Percentiles rank a stretch among this genome's conserved stretches.
phyloP scores from a whole-genome alignment of 2,888 invertebrate genomes.

The Dolichomitus sp. region DNA sequence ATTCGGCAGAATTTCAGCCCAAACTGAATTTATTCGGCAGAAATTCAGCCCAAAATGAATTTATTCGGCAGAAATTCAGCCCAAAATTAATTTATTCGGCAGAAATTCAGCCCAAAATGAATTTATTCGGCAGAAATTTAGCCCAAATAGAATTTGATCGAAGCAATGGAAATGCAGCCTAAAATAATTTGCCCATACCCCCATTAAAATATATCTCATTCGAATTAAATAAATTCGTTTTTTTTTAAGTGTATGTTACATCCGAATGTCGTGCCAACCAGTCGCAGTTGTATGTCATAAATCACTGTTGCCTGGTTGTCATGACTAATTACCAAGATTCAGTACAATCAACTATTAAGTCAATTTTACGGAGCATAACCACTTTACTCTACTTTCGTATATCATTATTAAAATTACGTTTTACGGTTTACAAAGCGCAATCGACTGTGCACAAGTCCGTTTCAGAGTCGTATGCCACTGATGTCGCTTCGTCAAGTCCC shows the following conservation, averaged over 20 bases:
- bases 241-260: not conserved
- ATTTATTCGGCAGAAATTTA: too few species aligned
- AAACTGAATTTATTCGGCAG: too few species aligned
- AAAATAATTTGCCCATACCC: too few species aligned
- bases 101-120: too few species aligned
- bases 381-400: not conserved
- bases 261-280: not conserved
- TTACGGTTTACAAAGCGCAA: not conserved
- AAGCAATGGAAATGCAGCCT: too few species aligned
- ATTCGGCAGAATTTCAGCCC: too few species aligned
- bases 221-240: too few species aligned
- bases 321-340: slow-evolving; percentile 4
- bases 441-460: not conserved
- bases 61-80: too few species aligned
- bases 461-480: not conserved
- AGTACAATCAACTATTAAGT: not conserved
- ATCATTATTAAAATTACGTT: not conserved
- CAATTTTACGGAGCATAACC: not conserved
- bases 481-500: slow-evolving; percentile 8
- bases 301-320: not conserved
- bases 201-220: too few species aligned
- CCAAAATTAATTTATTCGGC: too few species aligned
- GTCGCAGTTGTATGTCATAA: not conserved
- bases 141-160: too few species aligned
- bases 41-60: not conserved